Evolutionary conservation across 2,888 invertebrate species (phyloP).

Genomic region (Deroplatys truncata): DNA sequence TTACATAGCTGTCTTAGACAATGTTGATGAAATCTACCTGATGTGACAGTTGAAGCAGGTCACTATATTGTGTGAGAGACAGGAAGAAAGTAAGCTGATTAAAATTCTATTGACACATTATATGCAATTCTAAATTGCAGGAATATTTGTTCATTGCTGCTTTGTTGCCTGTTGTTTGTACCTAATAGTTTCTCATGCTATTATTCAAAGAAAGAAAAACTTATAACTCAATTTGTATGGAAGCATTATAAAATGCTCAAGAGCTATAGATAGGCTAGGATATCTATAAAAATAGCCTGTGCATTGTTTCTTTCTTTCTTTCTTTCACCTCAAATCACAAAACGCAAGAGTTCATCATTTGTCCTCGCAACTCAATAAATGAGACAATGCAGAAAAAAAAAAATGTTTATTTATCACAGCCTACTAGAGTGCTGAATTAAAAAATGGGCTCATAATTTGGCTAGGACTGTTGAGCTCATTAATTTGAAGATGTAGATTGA

Average conservation of each 20-base stretch:
- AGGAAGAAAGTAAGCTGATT: neutral
- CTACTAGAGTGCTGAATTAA: neutral
- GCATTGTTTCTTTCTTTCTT: neutral
- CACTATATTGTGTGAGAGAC: neutral
- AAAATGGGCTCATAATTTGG: neutral
- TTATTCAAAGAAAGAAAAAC: neutral
- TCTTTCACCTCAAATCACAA: neutral
- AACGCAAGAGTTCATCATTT: neutral
- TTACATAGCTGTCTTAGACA: conserved; percentile 15
- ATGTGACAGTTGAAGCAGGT: neutral
- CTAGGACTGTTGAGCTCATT: neutral
- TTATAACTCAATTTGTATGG: neutral
- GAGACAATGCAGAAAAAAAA: neutral
- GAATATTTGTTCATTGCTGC: neutral
- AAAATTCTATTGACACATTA: neutral
- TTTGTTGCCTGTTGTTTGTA: neutral
- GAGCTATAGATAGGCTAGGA: neutral
- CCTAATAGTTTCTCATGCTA: neutral
- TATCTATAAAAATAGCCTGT: neutral
- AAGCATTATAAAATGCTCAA: neutral
- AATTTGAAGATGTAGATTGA: neutral
- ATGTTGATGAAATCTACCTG: neutral
- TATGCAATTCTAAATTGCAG: neutral
- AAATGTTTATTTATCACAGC: neutral
- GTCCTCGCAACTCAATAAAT: neutral